Evolutionary conservation across 2,888 invertebrate genomes (phyloP), one percentile per base, ranked within the genome.

Genomic region (Cheilosia variabilis): DNA sequence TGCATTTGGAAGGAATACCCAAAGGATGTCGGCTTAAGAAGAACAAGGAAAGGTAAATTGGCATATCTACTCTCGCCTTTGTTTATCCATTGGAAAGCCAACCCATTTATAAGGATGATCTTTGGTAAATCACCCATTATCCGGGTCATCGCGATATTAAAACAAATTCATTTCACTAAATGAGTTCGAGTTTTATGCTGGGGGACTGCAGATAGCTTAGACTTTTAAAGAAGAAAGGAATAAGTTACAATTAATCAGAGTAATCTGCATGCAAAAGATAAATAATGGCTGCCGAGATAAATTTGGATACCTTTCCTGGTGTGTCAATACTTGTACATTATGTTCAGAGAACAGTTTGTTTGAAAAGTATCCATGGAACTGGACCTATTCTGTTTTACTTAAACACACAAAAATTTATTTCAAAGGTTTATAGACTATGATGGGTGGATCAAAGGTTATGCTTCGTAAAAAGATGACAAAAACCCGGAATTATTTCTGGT

Each of bases 1-100:
- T 73, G 73, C 47, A 45, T 73, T 73, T 63, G 53, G 45, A 53
- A 55, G 24, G 45, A 73, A 55, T 53, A 22, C 7, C 22, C 45
- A 63, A 73, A 55, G 43, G 63, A 58, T 63, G 55, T 55, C 22
- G 55, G 63, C n/a, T 63, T 58, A 10, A 7, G 55, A 15, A 57
- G 22, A 45, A 47, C n/a, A 47, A 9, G 5, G 47, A 19, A 47
- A 31, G 6, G 34, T 2, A 34, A 34, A 45, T 19, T 34, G 27
- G 3, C 3, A 41, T 69, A 58, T 60, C n/a, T 60, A 17, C 69
- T 58, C 58, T 60, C 50, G 58, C 45, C 53, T 34, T 45, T 52
- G 63, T 34, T 73, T 62, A 63, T 55, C 31, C 63, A 45, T 63
- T 60, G 2, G 24, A 47, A 60, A 50, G 43, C 4, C 15, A 57